Percentiles rank a stretch among this genome's conserved stretches.
Conservation (phyloP, 2,113 vertebrate genomes). For the Halcyon senegalensis region DNA sequence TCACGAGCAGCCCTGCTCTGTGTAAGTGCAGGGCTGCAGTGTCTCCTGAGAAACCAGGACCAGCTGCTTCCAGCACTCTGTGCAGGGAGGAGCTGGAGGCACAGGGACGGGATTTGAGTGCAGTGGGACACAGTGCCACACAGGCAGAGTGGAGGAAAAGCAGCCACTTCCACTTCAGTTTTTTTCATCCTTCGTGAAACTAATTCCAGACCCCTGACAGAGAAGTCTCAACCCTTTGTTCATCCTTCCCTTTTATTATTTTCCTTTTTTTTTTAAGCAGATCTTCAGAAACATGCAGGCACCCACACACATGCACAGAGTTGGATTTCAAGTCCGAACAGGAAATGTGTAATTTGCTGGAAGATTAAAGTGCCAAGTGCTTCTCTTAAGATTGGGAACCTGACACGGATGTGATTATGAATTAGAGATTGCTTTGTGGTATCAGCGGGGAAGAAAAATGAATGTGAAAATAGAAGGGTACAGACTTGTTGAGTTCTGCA, state of each 20-base stretch:
- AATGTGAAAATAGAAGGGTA: slow-evolving; percentile 19
- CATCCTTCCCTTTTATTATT: background rate
- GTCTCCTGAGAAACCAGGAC: background rate
- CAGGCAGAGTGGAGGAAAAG: background rate
- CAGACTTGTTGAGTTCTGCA: slow-evolving; percentile 48
- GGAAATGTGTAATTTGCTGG: slow-evolving; percentile 57
- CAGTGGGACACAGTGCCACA: background rate
- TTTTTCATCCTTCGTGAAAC: background rate
- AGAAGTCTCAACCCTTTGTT: slow-evolving; percentile 30
- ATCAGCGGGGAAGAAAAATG: slow-evolving; percentile 4
- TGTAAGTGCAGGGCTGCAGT: background rate
- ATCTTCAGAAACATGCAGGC: background rate
- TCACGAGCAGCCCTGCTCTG: background rate
- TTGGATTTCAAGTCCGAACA: slow-evolving; percentile 55
- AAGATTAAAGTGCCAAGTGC: slow-evolving; percentile 55
- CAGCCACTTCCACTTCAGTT: background rate
- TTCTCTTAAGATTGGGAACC: slow-evolving; percentile 47
- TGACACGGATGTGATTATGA: slow-evolving; percentile 57
- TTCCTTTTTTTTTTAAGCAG: background rate
- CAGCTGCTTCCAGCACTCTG: background rate
- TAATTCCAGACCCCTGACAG: background rate
- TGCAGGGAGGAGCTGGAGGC: background rate
- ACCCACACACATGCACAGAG: background rate
- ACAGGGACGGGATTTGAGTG: background rate
- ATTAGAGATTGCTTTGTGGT: slow-evolving; percentile 48